Conservation (phyloP, 1,140 invertebrate genomes). For the Manduca sexta region DNA sequence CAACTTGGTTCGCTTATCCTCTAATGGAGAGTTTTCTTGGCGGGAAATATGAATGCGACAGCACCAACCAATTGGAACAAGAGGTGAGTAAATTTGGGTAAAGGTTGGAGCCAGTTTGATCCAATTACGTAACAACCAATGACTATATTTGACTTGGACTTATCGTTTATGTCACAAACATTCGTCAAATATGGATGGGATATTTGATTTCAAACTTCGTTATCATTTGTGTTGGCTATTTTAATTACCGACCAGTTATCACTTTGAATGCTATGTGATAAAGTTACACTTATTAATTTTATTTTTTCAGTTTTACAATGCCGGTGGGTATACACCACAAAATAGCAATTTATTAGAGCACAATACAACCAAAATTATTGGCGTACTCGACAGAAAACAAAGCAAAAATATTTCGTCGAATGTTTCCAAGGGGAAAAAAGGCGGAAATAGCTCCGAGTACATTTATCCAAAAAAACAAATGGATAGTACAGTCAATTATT, state of each 20-base stretch:
- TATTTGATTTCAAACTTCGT: no score
- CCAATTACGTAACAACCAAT: constrained; percentile 9
- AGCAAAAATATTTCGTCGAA: constrained; percentile 5
- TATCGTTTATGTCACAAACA: neutral
- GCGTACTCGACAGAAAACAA: constrained; percentile 10
- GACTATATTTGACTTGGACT: neutral
- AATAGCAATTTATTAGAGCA: constrained; percentile 9
- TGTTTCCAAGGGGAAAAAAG: neutral
- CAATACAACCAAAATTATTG: constrained; percentile 3
- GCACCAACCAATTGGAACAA: constrained; percentile 37
- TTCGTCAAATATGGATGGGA: neutral
- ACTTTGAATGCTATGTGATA: no score
- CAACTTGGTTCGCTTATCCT: constrained; percentile 50
- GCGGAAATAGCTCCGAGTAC: constrained; percentile 4
- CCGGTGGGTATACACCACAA: constrained; percentile 10
- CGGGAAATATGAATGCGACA: constrained; percentile 56
- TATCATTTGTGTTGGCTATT: no score
- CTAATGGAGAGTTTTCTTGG: constrained; percentile 57
- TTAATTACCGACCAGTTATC: no score
- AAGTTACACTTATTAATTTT: no score
- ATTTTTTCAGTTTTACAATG: constrained; percentile 18
- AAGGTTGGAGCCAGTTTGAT: constrained; percentile 12
- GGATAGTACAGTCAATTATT: constrained; percentile 7
- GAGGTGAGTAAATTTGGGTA: constrained; percentile 24
- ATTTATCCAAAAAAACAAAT: constrained; percentile 12